A percentile compares a stretch with the other conserved stretches of the same genome.
Conservation (phyloP, 2,888 invertebrate species). For the Lycia hirtaria region DNA sequence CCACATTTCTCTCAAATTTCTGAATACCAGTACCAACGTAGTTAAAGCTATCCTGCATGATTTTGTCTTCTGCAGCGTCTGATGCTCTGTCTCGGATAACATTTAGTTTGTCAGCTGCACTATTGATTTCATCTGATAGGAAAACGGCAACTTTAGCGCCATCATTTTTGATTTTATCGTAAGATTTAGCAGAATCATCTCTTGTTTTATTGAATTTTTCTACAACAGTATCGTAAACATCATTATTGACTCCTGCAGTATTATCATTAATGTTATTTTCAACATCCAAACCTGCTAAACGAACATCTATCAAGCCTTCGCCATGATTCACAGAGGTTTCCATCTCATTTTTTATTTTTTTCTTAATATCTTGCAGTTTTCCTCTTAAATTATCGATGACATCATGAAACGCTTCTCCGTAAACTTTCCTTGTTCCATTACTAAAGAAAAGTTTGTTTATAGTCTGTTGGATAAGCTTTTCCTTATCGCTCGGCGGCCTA, state of each 20-base stretch:
- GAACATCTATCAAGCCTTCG: constrained; percentile 35
- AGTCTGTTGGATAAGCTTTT: constrained; percentile 30
- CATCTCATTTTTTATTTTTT: constrained; percentile 4
- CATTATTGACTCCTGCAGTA: constrained; percentile 4
- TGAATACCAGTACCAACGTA: neutral
- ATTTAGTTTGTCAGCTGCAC: neutral
- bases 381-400: constrained; percentile 31
- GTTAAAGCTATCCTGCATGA: constrained; percentile 12
- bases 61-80: constrained; percentile 26
- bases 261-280: constrained; percentile 15
- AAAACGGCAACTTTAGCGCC: constrained; percentile 1
- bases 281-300: constrained; percentile 5
- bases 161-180: constrained; percentile 2
- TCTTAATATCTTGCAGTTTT: constrained; percentile 23
- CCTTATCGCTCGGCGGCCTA: constrained; percentile 19
- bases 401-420: constrained; percentile 26
- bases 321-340: constrained; percentile 22
- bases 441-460: constrained; percentile 41
- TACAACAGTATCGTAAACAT: constrained; percentile 34
- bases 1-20: neutral
- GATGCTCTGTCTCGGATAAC: constrained; percentile 17
- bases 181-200: constrained; percentile 13
- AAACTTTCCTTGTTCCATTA: constrained; percentile 34
- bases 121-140: constrained; percentile 7
- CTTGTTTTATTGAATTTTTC: constrained; percentile 10